Conservation (phyloP, 1,140 invertebrate species). For the Stenopsyche tienmushanensis region DNA sequence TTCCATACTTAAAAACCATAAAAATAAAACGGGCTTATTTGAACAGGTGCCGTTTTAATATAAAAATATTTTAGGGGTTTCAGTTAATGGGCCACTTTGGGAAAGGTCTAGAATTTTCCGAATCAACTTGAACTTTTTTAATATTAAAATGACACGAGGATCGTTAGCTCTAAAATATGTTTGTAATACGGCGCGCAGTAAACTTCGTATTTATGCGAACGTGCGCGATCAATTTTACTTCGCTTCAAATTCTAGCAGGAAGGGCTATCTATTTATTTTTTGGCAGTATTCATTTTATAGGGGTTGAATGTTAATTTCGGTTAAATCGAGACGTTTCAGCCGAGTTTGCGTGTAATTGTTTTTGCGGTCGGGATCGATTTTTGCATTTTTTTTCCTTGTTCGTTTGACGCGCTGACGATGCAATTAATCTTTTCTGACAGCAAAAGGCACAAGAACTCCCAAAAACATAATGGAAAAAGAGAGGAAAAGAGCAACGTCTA, state of each 20-base stretch:
- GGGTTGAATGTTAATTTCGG: no score
- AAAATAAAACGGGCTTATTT: background rate
- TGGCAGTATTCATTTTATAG: no score
- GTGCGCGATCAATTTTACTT: background rate
- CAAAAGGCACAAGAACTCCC: background rate
- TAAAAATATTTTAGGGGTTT: slow-evolving; percentile 19
- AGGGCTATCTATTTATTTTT: no score
- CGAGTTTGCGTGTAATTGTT: no score
- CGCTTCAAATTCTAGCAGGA: background rate
- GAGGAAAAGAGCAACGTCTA: background rate
- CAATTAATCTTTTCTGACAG: slow-evolving; percentile 17
- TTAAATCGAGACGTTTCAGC: no score
- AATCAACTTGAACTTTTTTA: slow-evolving; percentile 1
- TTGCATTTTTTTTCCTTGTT: no score
- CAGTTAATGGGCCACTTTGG: slow-evolving; percentile 1
- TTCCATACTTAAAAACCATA: slow-evolving; percentile 9
- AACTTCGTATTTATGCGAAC: background rate
- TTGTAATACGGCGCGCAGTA: background rate
- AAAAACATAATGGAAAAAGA: no score
- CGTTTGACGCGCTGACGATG: background rate
- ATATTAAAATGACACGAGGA: slow-evolving; percentile 1
- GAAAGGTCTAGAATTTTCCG: background rate
- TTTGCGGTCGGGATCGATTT: no score
- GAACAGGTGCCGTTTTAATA: slow-evolving; percentile 23
- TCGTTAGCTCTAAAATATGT: background rate